Base-by-base conservation (phyloP, 2,888 invertebrate species). In the Sarcophaga variegata region DNA sequence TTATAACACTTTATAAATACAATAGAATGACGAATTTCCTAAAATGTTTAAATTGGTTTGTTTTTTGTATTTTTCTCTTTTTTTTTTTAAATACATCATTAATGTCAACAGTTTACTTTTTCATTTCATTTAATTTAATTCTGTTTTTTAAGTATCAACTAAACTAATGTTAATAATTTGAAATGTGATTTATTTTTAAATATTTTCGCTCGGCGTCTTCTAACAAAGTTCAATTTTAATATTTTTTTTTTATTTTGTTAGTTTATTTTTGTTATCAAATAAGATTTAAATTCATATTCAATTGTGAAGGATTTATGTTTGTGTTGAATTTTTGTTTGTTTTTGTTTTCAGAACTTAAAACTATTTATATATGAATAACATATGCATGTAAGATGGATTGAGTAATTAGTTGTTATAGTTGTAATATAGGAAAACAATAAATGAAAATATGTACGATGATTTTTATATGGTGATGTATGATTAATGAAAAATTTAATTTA, bases 1-100 rank as follows among this genome's bases (percentile, higher is more conserved):
- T 83, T 79, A 63, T 87, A 87, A 87, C 86, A 83, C 86, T 78
- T 83, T 83, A 76, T 79, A 86, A 87, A 84, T 70, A 79, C 78
- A 83, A 76, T 70, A 87, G 83, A 84, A 76, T 76, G 71, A 79
- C 22, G 74, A 83, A 54, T 78, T 74, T 63, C 72, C 81, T 70
- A 81, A 83, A 86, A 71, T 20, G 54, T 64, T 70, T 67, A 70
- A 81, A 75, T 83, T 69, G 49, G 64, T 64, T 69, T 66, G 10
- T 10, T n/a, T 60, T 62, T 17, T 22, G 27, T 17, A 59, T 17
- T 62, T 20, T 62, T 20, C 3, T 49, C 14, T 64, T 27, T 75
- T 74, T 62, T n/a, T 2, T 49, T 64, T 79, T 80, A 54, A 75
- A 70, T 25, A 74, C 83, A 81, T 83, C 64, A 83, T 80, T 77